Evolutionary conservation across 2,113 vertebrate species (phyloP).

Genomic region (Ctenomys sociabilis): DNA sequence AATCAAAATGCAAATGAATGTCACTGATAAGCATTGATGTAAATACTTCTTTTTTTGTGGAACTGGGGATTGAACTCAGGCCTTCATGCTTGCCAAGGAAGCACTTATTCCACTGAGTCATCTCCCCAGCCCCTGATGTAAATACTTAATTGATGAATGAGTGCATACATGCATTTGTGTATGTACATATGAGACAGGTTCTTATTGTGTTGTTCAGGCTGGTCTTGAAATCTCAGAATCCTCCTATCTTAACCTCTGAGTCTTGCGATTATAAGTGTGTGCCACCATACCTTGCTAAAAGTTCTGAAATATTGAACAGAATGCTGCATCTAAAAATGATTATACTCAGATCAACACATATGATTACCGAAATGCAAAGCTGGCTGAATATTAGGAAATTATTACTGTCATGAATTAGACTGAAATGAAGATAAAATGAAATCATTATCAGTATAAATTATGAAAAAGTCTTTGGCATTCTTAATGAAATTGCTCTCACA

Average conservation of each 20-base stretch:
- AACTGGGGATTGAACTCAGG: no score
- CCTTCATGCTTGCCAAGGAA: no score
- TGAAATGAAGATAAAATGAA: constrained; percentile 28
- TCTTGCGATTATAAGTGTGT: not conserved
- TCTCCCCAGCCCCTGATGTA: no score
- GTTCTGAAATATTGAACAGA: constrained; percentile 19
- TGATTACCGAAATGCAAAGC: not conserved
- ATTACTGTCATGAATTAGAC: not conserved
- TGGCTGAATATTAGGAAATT: constrained; percentile 24
- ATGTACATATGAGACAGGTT: not conserved
- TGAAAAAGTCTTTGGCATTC: constrained; percentile 6
- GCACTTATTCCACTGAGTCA: no score
- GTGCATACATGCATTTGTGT: no score
- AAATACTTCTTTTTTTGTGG: no score
- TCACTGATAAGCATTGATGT: not conserved
- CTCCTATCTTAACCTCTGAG: not conserved
- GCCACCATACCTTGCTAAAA: not conserved
- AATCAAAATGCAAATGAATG: not conserved
- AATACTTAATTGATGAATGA: not conserved
- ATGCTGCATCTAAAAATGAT: not conserved
- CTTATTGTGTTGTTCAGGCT: not conserved
- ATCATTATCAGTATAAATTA: not conserved
- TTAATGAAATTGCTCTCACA: not conserved
- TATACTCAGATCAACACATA: not conserved
- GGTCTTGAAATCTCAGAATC: not conserved